These are phyloP conservation scores for Mantis religiosa DNA, from an alignment of 2,888 invertebrate species.

Conservation along the genomic window DNA sequence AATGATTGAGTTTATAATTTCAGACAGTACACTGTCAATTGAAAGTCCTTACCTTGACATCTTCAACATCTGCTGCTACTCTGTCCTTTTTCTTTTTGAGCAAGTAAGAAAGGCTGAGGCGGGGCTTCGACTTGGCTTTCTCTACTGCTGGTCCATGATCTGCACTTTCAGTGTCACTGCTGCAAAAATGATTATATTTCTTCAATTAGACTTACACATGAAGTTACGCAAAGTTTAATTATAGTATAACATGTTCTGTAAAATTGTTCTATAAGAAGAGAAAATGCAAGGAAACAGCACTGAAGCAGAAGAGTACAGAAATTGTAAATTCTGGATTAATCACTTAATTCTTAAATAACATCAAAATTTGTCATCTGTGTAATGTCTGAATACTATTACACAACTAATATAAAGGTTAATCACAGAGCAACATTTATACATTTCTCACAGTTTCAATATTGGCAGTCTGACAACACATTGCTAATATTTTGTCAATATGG, in stretches of 20 bases:
- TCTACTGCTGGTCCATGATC: slow-evolving; percentile 39
- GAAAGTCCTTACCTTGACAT: slow-evolving; percentile 14
- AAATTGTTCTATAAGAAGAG: not conserved
- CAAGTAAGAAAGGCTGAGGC: slow-evolving; percentile 41
- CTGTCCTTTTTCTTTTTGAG: slow-evolving; percentile 47
- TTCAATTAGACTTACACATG: not conserved
- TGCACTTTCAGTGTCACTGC: slow-evolving; percentile 67
- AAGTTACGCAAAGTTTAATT: not conserved
- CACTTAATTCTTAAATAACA: no score
- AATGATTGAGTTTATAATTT: not conserved
- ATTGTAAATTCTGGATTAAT: no score
- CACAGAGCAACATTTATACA: no score
- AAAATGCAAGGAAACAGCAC: not conserved
- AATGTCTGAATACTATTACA: no score
- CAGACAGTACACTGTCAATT: not conserved
- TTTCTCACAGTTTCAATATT: no score
- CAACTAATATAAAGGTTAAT: no score
- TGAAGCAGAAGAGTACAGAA: not conserved
- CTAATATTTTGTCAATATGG: no score
- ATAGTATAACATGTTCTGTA: not conserved
- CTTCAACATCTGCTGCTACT: slow-evolving; percentile 38
- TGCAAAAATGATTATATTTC: slow-evolving; percentile 38
- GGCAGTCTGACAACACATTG: no score
- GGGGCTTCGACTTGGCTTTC: slow-evolving; percentile 36
- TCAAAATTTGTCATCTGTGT: no score